Percentiles rank a stretch among this genome's conserved stretches.
phyloP scores from a whole-genome alignment of 2,113 vertebrate species.

The Haplochromis vanheusdeni region DNA sequence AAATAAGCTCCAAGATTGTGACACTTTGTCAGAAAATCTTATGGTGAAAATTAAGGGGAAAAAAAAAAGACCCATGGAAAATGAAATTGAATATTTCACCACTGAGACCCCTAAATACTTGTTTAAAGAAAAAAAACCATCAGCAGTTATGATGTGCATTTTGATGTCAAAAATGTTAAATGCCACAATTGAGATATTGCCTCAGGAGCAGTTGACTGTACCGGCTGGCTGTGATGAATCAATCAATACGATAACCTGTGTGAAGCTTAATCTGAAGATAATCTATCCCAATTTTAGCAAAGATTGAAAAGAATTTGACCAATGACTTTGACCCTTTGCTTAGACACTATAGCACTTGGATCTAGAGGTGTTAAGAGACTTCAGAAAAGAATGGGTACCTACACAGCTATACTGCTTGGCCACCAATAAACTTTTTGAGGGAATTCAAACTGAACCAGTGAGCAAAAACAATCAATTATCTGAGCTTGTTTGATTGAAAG shows the following conservation, averaged over 20 bases:
- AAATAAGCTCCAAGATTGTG: neutral
- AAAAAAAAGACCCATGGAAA: neutral
- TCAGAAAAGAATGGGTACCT: neutral
- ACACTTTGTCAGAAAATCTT: neutral
- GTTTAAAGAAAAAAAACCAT: neutral
- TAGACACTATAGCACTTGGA: neutral
- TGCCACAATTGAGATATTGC: neutral
- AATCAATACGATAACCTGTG: neutral
- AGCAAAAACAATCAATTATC: neutral
- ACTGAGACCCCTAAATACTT: neutral
- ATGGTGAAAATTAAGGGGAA: fast-evolving
- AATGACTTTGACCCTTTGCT: neutral
- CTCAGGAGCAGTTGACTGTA: neutral
- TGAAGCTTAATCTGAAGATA: neutral
- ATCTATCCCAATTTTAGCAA: neutral
- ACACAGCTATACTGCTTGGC: neutral
- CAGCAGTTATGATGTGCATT: neutral
- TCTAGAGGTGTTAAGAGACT: neutral
- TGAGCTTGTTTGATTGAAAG: neutral
- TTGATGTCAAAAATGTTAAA: neutral
- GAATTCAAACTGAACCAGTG: neutral
- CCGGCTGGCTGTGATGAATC: neutral
- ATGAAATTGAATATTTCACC: neutral
- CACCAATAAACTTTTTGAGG: neutral
- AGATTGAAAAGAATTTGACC: neutral